These are phyloP conservation scores for Cryptosula pallasiana DNA, from an alignment of 2,888 invertebrate species.

Conservation along the genomic window DNA sequence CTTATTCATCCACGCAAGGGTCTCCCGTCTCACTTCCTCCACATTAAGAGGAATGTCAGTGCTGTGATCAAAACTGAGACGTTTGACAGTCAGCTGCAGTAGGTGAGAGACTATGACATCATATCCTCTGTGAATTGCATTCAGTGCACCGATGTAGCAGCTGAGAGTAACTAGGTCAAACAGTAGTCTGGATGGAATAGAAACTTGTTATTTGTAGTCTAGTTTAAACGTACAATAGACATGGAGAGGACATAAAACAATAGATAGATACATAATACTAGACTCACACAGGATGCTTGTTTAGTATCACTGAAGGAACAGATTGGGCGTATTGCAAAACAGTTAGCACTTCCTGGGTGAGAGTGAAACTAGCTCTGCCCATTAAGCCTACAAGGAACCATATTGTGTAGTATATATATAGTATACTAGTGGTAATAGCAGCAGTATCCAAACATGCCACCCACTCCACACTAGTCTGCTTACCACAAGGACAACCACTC, in stretches of 20 bases:
- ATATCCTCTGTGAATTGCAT: slow-evolving; percentile 47
- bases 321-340: background rate
- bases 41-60: slow-evolving; percentile 29
- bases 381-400: background rate
- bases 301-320: background rate
- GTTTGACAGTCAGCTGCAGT: slow-evolving; percentile 26
- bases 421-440: no score
- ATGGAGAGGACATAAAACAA: no score
- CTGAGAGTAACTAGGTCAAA: slow-evolving; percentile 42
- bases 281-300: slow-evolving; percentile 11
- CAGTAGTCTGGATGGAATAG: slow-evolving; percentile 40
- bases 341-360: background rate
- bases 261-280: no score
- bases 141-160: slow-evolving; percentile 49
- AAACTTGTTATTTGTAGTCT: no score
- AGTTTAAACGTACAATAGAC: no score
- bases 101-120: slow-evolving; percentile 42
- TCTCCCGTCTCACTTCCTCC: slow-evolving; percentile 29
- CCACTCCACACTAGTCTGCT: no score
- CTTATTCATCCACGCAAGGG: slow-evolving; percentile 31
- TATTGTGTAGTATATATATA: no score
- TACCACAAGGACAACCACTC: no score
- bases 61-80: background rate
- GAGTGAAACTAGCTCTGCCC: background rate
- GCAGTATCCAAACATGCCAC: no score